Percentiles rank a stretch among this genome's conserved stretches.
Evolutionary conservation across 2,888 invertebrate species (phyloP).

Genomic region (Orchesella flavescens): DNA sequence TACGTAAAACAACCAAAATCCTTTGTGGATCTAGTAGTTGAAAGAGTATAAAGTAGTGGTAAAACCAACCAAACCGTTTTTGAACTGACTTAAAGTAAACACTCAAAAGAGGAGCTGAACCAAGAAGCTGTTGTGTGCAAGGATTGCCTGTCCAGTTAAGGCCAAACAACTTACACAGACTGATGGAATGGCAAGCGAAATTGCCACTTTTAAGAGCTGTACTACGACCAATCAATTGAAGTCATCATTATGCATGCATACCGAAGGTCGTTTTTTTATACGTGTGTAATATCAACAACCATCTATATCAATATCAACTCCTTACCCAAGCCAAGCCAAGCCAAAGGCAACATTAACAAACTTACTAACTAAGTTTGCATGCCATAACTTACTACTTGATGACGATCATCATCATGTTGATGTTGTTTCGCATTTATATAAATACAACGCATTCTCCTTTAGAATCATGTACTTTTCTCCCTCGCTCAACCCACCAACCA

Average conservation of each 20-base stretch:
- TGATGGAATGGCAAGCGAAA: conserved; percentile 52
- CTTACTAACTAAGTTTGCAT: conserved; percentile 5
- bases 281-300: too few relatives aligned
- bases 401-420: neutral
- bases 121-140: conserved; percentile 11
- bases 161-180: conserved; percentile 67
- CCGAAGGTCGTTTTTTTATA: conserved; percentile 64
- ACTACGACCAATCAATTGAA: conserved; percentile 58
- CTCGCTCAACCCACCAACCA: neutral
- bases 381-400: conserved; percentile 15
- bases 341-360: conserved; percentile 1
- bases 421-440: neutral
- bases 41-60: too few relatives aligned
- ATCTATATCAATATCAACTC: conserved; percentile 6
- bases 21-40: too few relatives aligned
- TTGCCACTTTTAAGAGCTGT: conserved; percentile 63
- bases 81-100: too few relatives aligned
- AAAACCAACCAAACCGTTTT: too few relatives aligned
- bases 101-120: too few relatives aligned
- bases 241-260: conserved; percentile 64
- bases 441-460: neutral
- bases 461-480: conserved; percentile 27
- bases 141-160: conserved; percentile 65
- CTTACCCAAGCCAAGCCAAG: neutral
- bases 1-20: too few relatives aligned